Evolutionary conservation across 2,888 invertebrate species (phyloP).

Genomic region (Chymomyza amoena): DNA sequence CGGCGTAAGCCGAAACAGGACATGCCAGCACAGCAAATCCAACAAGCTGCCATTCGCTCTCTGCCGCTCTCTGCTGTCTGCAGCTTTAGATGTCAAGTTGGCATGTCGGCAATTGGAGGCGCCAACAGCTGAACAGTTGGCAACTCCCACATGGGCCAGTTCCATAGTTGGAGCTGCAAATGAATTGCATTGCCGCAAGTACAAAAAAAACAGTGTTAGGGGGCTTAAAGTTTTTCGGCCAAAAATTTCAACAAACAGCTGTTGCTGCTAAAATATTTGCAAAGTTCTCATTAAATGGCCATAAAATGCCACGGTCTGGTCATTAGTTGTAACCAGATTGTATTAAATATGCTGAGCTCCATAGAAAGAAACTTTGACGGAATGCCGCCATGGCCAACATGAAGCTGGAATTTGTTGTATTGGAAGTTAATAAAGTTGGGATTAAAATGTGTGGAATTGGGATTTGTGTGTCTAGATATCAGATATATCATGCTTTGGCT

Average conservation of each 20-base stretch:
- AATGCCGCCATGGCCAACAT: slow-evolving; percentile 26
- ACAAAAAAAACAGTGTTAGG: not conserved
- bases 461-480: too few species aligned
- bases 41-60: slow-evolving; percentile 27
- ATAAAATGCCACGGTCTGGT: slow-evolving; percentile 26
- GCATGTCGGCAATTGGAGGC: not conserved
- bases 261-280: slow-evolving; percentile 3
- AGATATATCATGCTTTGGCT: too few species aligned
- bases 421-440: not conserved
- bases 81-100: not conserved
- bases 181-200: slow-evolving; percentile 40
- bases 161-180: slow-evolving; percentile 15
- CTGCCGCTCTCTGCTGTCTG: not conserved
- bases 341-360: not conserved
- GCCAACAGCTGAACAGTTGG: slow-evolving; percentile 18
- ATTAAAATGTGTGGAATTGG: too few species aligned
- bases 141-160: slow-evolving; percentile 23
- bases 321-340: slow-evolving; percentile 31
- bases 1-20: not conserved
- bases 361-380: not conserved
- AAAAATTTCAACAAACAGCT: slow-evolving; percentile 12
- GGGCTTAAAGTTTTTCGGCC: slow-evolving; percentile 40
- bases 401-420: not conserved
- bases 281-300: slow-evolving; percentile 52
- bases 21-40: slow-evolving; percentile 42